These are phyloP conservation scores for Cliona cf. orientalis DNA, from an alignment of 37 sponge, comb jelly and placozoan genomes.

Conservation along the genomic window DNA sequence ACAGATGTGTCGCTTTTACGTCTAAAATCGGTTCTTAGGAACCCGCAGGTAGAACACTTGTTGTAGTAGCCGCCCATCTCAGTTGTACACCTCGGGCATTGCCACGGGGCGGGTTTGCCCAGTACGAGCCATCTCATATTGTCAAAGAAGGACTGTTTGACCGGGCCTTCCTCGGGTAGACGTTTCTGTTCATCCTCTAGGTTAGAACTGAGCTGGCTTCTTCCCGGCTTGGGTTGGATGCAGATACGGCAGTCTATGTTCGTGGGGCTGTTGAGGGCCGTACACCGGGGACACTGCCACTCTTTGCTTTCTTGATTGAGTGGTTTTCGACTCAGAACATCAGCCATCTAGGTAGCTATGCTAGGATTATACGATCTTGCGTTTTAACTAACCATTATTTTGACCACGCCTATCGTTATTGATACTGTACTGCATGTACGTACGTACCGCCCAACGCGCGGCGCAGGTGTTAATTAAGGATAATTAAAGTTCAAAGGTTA, in stretches of 20 bases:
- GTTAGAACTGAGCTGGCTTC: neutral
- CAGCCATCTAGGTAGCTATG: too few species aligned
- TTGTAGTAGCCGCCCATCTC: neutral
- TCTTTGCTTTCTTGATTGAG: neutral
- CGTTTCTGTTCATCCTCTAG: neutral
- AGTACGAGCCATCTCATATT: neutral
- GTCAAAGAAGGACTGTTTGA: neutral
- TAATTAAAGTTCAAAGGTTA: too few species aligned
- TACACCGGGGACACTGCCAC: conserved; percentile 53
- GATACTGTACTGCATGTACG: too few species aligned
- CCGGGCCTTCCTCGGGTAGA: neutral
- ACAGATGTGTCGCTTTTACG: neutral
- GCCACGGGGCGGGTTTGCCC: neutral
- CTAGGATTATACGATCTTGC: too few species aligned
- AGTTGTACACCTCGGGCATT: conserved; percentile 17
- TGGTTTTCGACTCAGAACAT: too few species aligned
- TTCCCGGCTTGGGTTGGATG: conserved; percentile 9
- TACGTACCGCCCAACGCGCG: too few species aligned
- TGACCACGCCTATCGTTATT: too few species aligned
- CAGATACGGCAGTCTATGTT: conserved; percentile 35
- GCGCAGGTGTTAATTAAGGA: too few species aligned
- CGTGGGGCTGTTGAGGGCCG: conserved; percentile 25
- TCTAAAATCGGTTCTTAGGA: neutral
- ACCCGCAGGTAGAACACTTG: conserved; percentile 19
- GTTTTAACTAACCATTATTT: too few species aligned